Conservation (phyloP, 2,888 invertebrate genomes). For the Phortica magna region DNA sequence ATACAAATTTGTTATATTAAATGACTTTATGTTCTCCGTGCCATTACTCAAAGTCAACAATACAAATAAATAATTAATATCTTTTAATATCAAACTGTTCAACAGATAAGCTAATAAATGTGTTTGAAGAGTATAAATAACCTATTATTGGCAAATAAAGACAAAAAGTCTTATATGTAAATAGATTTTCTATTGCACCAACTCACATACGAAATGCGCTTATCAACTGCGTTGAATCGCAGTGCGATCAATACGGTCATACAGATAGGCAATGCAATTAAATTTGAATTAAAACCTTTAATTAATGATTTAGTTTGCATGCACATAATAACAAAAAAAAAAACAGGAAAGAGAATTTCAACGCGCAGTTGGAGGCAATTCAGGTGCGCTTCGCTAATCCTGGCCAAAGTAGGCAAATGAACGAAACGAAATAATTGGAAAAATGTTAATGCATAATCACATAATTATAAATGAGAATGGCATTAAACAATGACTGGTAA, state of each 20-base stretch:
- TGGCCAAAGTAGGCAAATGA: not conserved
- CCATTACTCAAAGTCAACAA: not conserved
- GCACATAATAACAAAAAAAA: not conserved
- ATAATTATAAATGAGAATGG: not conserved
- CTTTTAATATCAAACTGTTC: too few relatives aligned
- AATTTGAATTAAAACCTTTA: not conserved
- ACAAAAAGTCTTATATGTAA: not conserved
- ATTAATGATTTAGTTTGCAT: not conserved
- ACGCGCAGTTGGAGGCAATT: not conserved
- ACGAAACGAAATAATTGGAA: slow-evolving; percentile 6
- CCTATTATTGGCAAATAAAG: not conserved
- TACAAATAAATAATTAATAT: not conserved
- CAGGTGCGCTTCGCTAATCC: slow-evolving; percentile 8
- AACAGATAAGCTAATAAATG: not conserved
- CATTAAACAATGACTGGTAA: not conserved
- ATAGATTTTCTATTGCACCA: not conserved
- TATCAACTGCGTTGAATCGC: not conserved
- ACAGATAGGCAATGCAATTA: not conserved
- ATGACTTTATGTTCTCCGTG: not conserved
- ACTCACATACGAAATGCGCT: not conserved
- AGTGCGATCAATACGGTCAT: not conserved
- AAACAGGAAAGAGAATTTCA: not conserved
- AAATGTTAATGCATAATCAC: slow-evolving; percentile 7
- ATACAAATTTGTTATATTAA: not conserved
- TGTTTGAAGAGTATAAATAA: not conserved